phyloP scores from a whole-genome alignment of 2,113 vertebrate species.

The Oplegnathus fasciatus region DNA sequence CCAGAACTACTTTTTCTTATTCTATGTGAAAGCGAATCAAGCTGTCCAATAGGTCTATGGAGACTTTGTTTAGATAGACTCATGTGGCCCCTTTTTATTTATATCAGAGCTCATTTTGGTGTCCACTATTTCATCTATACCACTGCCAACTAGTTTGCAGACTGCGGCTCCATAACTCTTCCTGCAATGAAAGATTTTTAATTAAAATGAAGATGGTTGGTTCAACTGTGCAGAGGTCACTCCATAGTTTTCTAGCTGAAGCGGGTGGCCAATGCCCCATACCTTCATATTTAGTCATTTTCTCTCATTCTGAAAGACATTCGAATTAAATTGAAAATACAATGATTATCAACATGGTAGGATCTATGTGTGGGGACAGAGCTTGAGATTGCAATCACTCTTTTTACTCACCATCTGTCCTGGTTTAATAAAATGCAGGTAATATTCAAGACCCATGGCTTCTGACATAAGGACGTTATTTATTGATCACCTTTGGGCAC shows the following conservation, averaged over 20 bases:
- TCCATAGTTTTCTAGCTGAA: constrained; percentile 68
- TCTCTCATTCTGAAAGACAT: constrained; percentile 67
- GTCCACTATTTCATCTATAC: constrained; percentile 74
- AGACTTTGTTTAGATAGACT: constrained; percentile 75
- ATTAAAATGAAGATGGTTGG: constrained; percentile 83
- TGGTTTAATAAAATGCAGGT: constrained; percentile 82
- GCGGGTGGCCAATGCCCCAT: constrained; percentile 20
- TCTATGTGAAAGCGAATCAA: constrained; percentile 13
- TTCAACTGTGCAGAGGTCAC: constrained; percentile 75
- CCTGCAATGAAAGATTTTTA: constrained; percentile 83
- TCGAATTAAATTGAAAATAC: constrained; percentile 76
- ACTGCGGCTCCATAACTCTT: constrained; percentile 78
- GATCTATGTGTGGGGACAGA: constrained; percentile 55
- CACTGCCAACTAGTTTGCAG: constrained; percentile 75
- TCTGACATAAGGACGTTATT: constrained; percentile 85
- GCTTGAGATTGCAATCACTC: constrained; percentile 63
- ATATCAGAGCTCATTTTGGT: constrained; percentile 71
- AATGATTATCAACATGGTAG: constrained; percentile 66
- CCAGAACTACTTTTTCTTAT: constrained; percentile 1
- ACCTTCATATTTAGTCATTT: constrained; percentile 71
- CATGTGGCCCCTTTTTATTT: constrained; percentile 67
- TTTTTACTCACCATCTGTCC: constrained; percentile 72
- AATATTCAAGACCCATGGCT: constrained; percentile 77
- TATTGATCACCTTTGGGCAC: constrained; percentile 85
- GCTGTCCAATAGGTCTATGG: not conserved